Conservation (phyloP, 1,140 invertebrate species). For the Macrotrachela quadricornifera region DNA sequence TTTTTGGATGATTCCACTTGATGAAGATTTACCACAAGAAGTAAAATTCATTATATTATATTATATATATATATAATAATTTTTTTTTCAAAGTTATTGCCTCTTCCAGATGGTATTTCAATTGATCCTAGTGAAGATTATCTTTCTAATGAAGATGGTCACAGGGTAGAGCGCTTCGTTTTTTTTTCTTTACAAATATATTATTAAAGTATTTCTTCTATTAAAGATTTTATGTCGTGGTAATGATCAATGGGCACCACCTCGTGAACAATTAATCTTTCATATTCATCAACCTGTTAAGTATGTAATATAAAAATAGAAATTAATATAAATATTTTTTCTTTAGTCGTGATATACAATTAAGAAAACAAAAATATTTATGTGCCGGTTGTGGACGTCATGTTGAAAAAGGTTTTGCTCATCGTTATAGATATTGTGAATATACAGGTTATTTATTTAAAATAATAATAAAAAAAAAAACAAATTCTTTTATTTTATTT, state of each 20-base stretch:
- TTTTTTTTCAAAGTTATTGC: slow-evolving; percentile 36
- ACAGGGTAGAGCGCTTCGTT: neutral
- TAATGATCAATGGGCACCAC: slow-evolving; percentile 59
- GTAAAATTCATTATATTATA: too few species aligned
- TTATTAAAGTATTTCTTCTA: neutral
- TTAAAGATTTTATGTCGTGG: slow-evolving; percentile 41
- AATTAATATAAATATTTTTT: slow-evolving; percentile 12
- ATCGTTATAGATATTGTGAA: slow-evolving; percentile 46
- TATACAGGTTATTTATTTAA: slow-evolving; percentile 40
- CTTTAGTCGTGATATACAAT: slow-evolving; percentile 39
- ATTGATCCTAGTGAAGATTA: slow-evolving; percentile 39
- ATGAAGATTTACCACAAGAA: too few species aligned
- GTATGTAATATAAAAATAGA: slow-evolving; percentile 34
- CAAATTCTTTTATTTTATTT: too few species aligned
- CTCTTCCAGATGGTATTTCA: slow-evolving; percentile 47
- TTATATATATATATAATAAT: too few species aligned
- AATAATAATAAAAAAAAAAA: too few species aligned
- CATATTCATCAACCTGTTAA: slow-evolving; percentile 45
- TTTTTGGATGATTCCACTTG: too few species aligned
- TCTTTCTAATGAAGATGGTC: neutral
- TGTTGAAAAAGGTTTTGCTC: slow-evolving; percentile 39
- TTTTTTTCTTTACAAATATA: neutral
- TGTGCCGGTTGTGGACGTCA: slow-evolving; percentile 67
- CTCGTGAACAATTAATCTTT: slow-evolving; percentile 59
- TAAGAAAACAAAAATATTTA: slow-evolving; percentile 53